A percentile compares a stretch with the other conserved stretches of the same genome.
Evolutionary conservation across 2,797 vertebrate species (phyloP).

Genomic region (Sebastes aleutianus): DNA sequence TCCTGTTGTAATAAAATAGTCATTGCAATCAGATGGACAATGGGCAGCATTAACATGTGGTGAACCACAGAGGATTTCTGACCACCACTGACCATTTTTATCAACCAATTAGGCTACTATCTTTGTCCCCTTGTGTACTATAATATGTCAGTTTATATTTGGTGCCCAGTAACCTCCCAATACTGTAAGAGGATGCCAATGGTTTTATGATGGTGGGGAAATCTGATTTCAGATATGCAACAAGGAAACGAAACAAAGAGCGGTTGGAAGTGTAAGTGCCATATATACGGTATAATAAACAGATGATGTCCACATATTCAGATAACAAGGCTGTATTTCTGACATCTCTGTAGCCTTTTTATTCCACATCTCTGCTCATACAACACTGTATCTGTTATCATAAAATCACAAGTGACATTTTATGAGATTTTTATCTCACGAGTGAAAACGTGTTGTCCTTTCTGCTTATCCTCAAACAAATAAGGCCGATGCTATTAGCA

Average conservation of each 20-base stretch:
- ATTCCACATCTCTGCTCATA: background rate
- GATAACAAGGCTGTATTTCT: background rate
- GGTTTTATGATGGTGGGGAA: background rate
- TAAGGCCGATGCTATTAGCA: background rate
- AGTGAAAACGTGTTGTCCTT: background rate
- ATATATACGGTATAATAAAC: fast-evolving
- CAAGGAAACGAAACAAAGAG: background rate
- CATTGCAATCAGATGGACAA: background rate
- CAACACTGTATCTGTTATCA: background rate
- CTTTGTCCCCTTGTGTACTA: background rate
- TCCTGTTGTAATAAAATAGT: background rate
- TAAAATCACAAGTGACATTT: background rate
- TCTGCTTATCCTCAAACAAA: background rate
- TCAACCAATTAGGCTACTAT: background rate
- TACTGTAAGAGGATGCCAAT: background rate
- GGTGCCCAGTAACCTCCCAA: background rate
- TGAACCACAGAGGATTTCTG: background rate
- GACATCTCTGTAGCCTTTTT: background rate
- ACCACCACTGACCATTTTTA: background rate
- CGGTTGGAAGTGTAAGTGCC: background rate
- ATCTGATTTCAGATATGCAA: background rate
- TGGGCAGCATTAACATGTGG: background rate
- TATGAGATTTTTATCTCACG: no score
- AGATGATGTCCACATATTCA: background rate
- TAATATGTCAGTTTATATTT: background rate